Evolutionary conservation across 2,797 vertebrate species (phyloP).

Genomic region (Darevskia nairensis): DNA sequence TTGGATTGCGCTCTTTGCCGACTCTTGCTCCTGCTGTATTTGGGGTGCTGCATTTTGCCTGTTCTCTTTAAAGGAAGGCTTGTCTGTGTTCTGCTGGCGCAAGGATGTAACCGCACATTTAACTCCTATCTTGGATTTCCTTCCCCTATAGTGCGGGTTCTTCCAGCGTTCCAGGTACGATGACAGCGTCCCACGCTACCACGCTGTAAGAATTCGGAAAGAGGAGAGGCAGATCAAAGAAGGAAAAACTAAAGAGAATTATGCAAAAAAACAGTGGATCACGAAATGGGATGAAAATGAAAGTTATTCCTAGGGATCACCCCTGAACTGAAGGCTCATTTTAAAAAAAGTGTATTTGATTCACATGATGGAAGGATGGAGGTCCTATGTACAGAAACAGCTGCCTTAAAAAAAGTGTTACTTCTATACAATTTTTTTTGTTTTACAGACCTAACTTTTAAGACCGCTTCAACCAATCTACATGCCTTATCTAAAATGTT

Average conservation of each 20-base stretch:
- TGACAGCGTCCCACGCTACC: slow-evolving; percentile 91
- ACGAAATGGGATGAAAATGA: slow-evolving; percentile 93
- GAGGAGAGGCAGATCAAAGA: slow-evolving; percentile 84
- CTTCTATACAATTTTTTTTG: slow-evolving; percentile 53
- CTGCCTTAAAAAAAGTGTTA: slow-evolving; percentile 69
- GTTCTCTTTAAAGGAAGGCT: slow-evolving; percentile 39
- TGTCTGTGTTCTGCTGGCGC: slow-evolving; percentile 7
- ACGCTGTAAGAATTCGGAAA: slow-evolving; percentile 94
- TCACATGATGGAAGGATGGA: slow-evolving; percentile 49
- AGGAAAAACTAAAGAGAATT: slow-evolving; percentile 80
- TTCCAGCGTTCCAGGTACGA: slow-evolving; percentile 94
- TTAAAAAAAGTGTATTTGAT: slow-evolving; percentile 43
- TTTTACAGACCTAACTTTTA: slow-evolving; percentile 74
- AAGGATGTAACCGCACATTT: slow-evolving; percentile 25
- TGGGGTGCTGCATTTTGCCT: background rate
- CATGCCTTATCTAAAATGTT: slow-evolving; percentile 75
- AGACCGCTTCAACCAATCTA: slow-evolving; percentile 62
- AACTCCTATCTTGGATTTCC: slow-evolving; percentile 20
- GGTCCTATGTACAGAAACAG: slow-evolving; percentile 58
- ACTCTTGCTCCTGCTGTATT: slow-evolving; percentile 34
- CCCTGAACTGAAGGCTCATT: slow-evolving; percentile 39
- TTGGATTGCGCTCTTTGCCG: slow-evolving; percentile 29
- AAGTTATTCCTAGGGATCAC: slow-evolving; percentile 86
- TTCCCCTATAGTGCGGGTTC: slow-evolving; percentile 90
- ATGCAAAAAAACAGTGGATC: slow-evolving; percentile 93